These are phyloP conservation scores for Pseudanteris insignis DNA, from an alignment of 2,888 invertebrate genomes.

Conservation along the genomic window DNA sequence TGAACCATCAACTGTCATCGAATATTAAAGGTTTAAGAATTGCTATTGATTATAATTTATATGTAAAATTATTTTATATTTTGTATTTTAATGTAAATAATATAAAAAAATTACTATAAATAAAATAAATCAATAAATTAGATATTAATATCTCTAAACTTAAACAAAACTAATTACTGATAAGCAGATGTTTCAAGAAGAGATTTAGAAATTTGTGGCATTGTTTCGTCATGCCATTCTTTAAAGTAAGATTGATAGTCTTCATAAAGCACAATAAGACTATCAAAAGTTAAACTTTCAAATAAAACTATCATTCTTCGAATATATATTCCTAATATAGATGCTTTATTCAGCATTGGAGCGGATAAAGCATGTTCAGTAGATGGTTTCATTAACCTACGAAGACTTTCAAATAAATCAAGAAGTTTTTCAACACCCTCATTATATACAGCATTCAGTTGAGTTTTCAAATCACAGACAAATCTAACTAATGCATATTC, in stretches of 20 bases:
- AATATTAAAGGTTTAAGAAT: no score
- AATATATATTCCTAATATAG: constrained; percentile 79
- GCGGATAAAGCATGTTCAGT: constrained; percentile 55
- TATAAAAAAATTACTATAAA: no score
- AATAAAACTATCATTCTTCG: constrained; percentile 82
- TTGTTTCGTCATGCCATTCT: constrained; percentile 17
- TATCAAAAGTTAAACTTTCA: constrained; percentile 85
- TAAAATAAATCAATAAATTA: no score
- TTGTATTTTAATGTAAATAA: no score
- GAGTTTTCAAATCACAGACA: constrained; percentile 71
- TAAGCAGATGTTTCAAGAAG: constrained; percentile 10
- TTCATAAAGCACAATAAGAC: constrained; percentile 79
- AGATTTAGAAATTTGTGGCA: constrained; percentile 12
- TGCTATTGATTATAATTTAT: no score
- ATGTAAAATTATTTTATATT: no score
- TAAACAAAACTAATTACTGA: no score
- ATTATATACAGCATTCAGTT: constrained; percentile 70
- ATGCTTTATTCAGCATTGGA: constrained; percentile 57
- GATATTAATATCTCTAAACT: no score
- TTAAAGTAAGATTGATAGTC: constrained; percentile 68
- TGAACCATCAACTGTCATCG: no score
- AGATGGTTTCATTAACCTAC: constrained; percentile 71
- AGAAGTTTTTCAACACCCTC: constrained; percentile 70
- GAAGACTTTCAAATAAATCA: constrained; percentile 73
- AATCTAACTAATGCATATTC: constrained; percentile 72